Evolutionary conservation across 2,888 invertebrate species (phyloP), one percentile per base, ranked within the genome.

Genomic region (Plebejus argus): DNA sequence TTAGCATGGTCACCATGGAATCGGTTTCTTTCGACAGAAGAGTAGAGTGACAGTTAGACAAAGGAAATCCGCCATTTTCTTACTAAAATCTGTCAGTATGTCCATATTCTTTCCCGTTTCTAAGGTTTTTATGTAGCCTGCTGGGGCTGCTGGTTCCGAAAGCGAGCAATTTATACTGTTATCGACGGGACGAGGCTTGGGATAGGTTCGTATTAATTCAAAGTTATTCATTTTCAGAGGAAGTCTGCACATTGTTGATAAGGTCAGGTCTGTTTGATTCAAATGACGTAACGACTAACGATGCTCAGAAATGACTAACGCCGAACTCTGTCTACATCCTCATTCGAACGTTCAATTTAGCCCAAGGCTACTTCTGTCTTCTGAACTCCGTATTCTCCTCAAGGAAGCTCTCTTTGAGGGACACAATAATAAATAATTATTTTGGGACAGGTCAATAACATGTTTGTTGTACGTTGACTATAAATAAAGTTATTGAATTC

Each of bases 231-330:
- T 61, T 10, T 0, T 0, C 12, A 61, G 61, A 23, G 61, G 20
- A 20, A 23, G 61, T 61, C 23, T 61, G 61, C 23, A 28, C 28
- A 15, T 66, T 66, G 15, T 28, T 66, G 28, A 28, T 66, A 66
- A 66, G 66, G 66, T 28, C 66, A 66, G 66, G 28, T 15, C 28
- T 28, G 28, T 18, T 28, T 28, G 23, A 61, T 23, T 61, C 61
- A 23, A 61, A 61, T 61, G 66, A 66, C 23, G 66, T 66, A 28
- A 66, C 66, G 66, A 66, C 15, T 66, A 28, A 66, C 66, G 66
- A 66, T 28, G 66, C 28, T 33, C 66, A 66, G 28, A 66, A 28
- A 66, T 66, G 28, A 28, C 66, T 66, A 66, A 66, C 28, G 23
- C 66, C 66, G 23, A 66, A 28, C 15, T 66, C 28, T 33, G 66